Evolutionary conservation across 2,888 invertebrate species (phyloP).

Genomic region (Boloria euphrosyne): DNA sequence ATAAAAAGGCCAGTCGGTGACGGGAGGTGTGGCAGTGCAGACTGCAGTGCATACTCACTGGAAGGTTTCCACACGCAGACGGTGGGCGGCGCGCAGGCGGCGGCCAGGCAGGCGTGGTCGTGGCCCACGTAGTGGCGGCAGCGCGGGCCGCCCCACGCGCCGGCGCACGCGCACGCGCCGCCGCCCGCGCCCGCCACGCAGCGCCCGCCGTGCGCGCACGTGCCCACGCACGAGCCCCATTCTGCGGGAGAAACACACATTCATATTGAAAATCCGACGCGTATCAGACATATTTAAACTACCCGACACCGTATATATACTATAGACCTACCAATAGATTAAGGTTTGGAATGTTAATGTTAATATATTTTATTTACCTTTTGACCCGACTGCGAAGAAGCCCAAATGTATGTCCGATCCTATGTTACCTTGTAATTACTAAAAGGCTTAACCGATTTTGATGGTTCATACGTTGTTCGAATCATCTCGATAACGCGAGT

Average conservation of each 20-base stretch:
- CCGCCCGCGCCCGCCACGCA: conserved; percentile 67
- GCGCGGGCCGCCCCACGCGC: conserved; percentile 89
- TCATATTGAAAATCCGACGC: not conserved
- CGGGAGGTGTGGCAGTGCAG: no score
- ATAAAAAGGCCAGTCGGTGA: no score
- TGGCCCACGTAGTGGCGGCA: conserved; percentile 86
- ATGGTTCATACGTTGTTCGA: no score
- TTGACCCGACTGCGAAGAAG: no score
- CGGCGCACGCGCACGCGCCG: conserved; percentile 86
- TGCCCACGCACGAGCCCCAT: conserved; percentile 47
- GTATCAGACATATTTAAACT: not conserved
- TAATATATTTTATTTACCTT: no score
- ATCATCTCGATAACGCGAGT: no score
- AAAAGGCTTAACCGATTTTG: no score
- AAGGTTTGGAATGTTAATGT: no score
- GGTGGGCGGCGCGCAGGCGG: conserved; percentile 77
- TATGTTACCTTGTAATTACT: no score
- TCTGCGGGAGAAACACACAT: conserved; percentile 41
- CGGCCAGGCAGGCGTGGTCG: conserved; percentile 82
- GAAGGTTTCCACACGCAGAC: conserved; percentile 63
- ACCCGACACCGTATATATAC: no score
- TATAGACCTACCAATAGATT: no score
- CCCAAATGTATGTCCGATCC: no score
- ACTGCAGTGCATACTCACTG: conserved; percentile 48
- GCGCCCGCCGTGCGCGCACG: conserved; percentile 49